Base-by-base conservation (phyloP, 1,140 invertebrate species). In the Belonocnema kinseyi region DNA sequence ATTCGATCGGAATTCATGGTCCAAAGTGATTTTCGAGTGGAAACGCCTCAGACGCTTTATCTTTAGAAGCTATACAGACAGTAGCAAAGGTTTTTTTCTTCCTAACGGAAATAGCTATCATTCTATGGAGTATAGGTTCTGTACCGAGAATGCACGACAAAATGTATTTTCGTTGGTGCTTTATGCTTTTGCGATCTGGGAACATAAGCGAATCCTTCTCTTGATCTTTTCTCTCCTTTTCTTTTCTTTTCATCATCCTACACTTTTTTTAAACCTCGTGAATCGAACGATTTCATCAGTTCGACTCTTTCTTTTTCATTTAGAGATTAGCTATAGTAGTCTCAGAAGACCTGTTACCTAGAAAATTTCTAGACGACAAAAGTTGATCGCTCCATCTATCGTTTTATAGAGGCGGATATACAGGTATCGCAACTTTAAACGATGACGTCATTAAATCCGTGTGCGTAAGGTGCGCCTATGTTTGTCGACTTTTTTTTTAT, bases 1-100 rank as follows among this genome's bases (percentile, higher is more conserved):
- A 14, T 80, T 72, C 83, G 83, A 84, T 84, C 13, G 79, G 80
- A 79, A 81, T 81, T 73, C 80, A 79, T 72, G 77, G 76, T 70
- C 77, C 79, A 81, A 78, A 82, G 77, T 84, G 78, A 82, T 82
- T 80, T 77, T 77, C 77, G 77, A 84, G 83, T 79, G 76, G 74
- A 77, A 80, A 80, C 80, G 82, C 80, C 82, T 81, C 84, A 86
- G 85, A 86, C 84, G 80, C 85, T 89, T 90, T 90, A 89, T 89
- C 87, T 90, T 90, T 90, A 90, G 87, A 85, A 87, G 76, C 85
- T 82, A 84, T 83, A 84, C 84, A 85, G 87, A 86, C 85, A 83
- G 81, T 78, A 78, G 75, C 78, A 78, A 53, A 53, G 74, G 61
- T 85, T 84, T 79, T 84, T 77, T 81, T 81, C 77, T 78, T 80